Base-by-base conservation (phyloP, 2,797 vertebrate species). In the Discoglossus pictus region DNA sequence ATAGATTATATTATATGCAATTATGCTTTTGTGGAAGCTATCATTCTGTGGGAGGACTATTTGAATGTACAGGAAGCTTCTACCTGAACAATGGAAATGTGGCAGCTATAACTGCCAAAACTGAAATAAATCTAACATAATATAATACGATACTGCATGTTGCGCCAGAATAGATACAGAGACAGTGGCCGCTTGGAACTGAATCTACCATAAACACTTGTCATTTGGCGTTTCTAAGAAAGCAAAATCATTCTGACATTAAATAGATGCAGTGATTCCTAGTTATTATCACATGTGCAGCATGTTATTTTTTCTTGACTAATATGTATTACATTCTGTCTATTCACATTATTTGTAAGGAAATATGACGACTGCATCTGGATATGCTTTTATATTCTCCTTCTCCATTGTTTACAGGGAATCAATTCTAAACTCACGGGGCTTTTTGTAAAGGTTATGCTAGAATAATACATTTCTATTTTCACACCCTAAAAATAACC, bases 321-420 rank as follows among this genome's bases (percentile, higher is more conserved):
- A 58, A 51, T 58, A 50, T 18, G 42, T 54, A 64, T 64, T 51
- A 71, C 12, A 44, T 71, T 47, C 60, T 71, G 68, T 71, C 60
- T 44, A 40, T 58, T 71, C 36, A n/a, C 4, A 64, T 71, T 58
- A 47, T 43, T 51, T 58, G 38, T 16, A 18, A 42, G 61, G 47
- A 43, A 43, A 71, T 51, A 39, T 71, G 68, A 71, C 23, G 34
- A 20, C 34, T 58, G 53, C 36, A 64, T 71, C 36, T 36, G 23
- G 23, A 20, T 13, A 25, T n/a, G 27, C 21, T 50, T 25, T 27
- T 13, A 6, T 52, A 34, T 27, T 34, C 47, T 9, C 54, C 12
- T 21, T 3, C 18, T 48, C 2, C 9, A 27, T 38, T 66, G 64
- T 58, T 56, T 65, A n/a, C 21, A 39, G 31, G 7, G 20, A 38